Conservation (phyloP, 2,888 invertebrate species). For the Boloria euphrosyne region DNA sequence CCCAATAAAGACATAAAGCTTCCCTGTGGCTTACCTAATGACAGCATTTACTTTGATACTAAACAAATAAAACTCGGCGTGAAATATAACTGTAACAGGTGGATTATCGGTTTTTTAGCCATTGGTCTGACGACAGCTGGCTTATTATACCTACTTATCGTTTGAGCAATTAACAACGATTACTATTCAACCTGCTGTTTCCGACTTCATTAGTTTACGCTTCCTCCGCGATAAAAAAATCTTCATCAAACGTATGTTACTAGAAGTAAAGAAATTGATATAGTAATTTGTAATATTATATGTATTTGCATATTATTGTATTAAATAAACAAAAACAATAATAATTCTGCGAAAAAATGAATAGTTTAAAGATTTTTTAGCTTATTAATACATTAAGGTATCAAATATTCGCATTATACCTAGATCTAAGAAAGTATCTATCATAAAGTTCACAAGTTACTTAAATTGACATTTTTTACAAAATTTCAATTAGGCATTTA, state of each 20-base stretch:
- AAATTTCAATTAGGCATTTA: too few species aligned
- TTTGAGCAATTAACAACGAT: constrained; percentile 67
- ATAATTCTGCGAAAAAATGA: too few species aligned
- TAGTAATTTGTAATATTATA: constrained; percentile 7
- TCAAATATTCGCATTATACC: too few species aligned
- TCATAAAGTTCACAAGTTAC: too few species aligned
- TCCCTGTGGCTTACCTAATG: constrained; percentile 79
- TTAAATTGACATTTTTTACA: too few species aligned
- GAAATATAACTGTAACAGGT: constrained; percentile 62
- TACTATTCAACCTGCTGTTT: constrained; percentile 73
- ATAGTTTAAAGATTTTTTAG: too few species aligned
- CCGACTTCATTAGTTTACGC: constrained; percentile 37
- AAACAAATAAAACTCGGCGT: constrained; percentile 70
- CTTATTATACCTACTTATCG: constrained; percentile 41
- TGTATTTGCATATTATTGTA: neutral
- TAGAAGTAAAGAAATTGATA: neutral
- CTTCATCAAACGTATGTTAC: constrained; percentile 31
- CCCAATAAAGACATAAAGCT: constrained; percentile 69
- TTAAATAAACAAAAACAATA: too few species aligned
- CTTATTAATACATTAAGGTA: too few species aligned
- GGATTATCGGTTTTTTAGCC: constrained; percentile 56
- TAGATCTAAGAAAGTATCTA: too few species aligned
- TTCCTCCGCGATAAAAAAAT: constrained; percentile 29
- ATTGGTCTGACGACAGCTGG: constrained; percentile 57
- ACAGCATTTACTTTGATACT: constrained; percentile 62